Percentiles rank a stretch among this genome's conserved stretches.
Evolutionary conservation across 2,113 vertebrate genomes (phyloP).

Genomic region (Vulpes vulpes): DNA sequence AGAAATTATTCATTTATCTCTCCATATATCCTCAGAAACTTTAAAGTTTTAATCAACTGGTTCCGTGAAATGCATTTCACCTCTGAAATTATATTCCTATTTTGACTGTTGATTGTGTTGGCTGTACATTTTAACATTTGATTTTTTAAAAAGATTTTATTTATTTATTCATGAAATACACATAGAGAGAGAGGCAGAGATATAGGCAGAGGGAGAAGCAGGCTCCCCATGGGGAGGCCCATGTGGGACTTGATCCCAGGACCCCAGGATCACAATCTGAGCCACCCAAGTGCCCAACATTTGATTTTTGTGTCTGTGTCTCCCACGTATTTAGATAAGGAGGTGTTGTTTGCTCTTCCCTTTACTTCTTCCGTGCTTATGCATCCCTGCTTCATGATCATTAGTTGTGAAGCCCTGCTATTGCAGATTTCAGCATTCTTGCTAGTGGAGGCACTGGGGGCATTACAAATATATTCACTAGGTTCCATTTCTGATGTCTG

Average conservation of each 20-base stretch:
- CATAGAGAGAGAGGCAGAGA: too few relatives aligned
- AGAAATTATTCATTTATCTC: background rate
- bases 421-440: background rate
- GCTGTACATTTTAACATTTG: background rate
- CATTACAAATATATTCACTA: background rate
- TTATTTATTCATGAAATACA: too few relatives aligned
- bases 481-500: background rate
- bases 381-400: too few relatives aligned
- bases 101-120: background rate
- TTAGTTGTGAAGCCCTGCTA: background rate
- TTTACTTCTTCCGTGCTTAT: background rate
- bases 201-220: too few relatives aligned
- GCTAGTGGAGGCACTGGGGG: background rate
- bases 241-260: too few relatives aligned
- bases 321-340: fast-evolving
- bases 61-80: background rate
- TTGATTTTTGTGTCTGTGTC: background rate
- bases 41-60: background rate
- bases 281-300: background rate
- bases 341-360: background rate
- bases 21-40: background rate
- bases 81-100: background rate
- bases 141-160: background rate
- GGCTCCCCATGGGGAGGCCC: too few relatives aligned
- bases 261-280: too few relatives aligned